Percentiles rank a stretch among this genome's conserved stretches.
Evolutionary conservation across 2,888 invertebrate genomes (phyloP).

Genomic region (Papilio demoleus): DNA sequence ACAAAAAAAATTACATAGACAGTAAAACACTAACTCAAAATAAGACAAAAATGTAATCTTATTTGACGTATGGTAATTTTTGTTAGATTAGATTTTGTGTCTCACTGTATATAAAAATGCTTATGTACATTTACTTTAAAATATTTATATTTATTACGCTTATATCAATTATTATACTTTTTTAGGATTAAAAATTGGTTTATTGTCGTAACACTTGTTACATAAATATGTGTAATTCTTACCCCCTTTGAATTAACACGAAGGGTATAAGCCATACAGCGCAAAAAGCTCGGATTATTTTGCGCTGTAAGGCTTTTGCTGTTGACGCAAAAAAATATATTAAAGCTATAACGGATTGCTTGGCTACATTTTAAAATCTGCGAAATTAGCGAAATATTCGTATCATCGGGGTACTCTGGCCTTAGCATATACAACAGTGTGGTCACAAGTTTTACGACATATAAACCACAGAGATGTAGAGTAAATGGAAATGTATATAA

Average conservation of each 20-base stretch:
- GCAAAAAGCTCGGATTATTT: no score
- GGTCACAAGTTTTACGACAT: no score
- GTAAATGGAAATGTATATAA: not conserved
- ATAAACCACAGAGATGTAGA: not conserved
- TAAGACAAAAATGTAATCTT: not conserved
- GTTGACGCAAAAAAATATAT: no score
- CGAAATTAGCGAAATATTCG: no score
- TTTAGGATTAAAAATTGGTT: not conserved
- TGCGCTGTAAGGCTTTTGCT: no score
- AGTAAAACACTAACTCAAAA: not conserved
- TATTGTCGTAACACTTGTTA: not conserved
- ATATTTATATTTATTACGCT: not conserved
- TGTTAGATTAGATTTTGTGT: slow-evolving; percentile 25
- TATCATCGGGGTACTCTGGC: no score
- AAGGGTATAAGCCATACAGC: no score
- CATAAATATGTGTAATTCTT: not conserved
- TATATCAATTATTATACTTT: not conserved
- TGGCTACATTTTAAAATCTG: no score
- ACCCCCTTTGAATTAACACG: no score
- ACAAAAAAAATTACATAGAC: not conserved
- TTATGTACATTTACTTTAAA: not conserved
- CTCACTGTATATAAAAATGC: not conserved
- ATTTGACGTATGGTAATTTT: not conserved
- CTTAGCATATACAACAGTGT: no score
- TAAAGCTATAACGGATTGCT: no score